phyloP scores from a whole-genome alignment of 2,888 invertebrate genomes.

The Pollenia amentaria region DNA sequence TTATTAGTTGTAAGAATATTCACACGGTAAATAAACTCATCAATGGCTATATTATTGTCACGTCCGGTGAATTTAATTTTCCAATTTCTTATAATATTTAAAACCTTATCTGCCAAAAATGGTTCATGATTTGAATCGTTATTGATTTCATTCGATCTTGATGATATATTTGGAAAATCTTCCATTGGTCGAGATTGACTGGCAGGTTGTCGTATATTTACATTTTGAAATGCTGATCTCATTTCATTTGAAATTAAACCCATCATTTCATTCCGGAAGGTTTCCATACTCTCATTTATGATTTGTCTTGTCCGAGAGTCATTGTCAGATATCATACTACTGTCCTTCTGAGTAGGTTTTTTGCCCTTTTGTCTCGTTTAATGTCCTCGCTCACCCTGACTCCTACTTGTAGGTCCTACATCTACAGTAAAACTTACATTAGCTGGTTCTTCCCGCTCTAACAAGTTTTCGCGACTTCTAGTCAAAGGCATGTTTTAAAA shows the following conservation, averaged over 20 bases:
- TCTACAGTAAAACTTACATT: slow-evolving; percentile 10
- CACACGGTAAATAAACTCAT: slow-evolving; percentile 20
- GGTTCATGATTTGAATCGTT: neutral
- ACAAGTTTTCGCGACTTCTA: slow-evolving; percentile 15
- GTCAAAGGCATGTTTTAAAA: slow-evolving; percentile 2
- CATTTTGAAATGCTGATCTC: neutral
- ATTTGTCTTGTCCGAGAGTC: slow-evolving; percentile 9
- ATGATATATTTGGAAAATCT: neutral
- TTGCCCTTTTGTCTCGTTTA: neutral
- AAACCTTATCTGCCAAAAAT: slow-evolving; percentile 4
- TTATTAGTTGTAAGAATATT: slow-evolving; percentile 18
- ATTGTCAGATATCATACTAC: no score
- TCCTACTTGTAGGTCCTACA: neutral
- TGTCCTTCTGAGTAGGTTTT: neutral
- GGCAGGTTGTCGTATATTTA: neutral
- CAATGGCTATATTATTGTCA: neutral
- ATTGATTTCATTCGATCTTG: neutral
- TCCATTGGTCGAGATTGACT: neutral
- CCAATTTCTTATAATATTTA: slow-evolving; percentile 30
- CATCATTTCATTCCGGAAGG: slow-evolving; percentile 13
- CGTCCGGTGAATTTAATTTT: slow-evolving; percentile 12
- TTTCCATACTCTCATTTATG: neutral
- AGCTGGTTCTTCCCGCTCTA: neutral
- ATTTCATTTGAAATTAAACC: slow-evolving; percentile 1
- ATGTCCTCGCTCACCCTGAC: neutral